A percentile compares a stretch with the other conserved stretches of the same genome.
Conservation (phyloP, 2,113 vertebrate species). For the Brachypteracias leptosomus region DNA sequence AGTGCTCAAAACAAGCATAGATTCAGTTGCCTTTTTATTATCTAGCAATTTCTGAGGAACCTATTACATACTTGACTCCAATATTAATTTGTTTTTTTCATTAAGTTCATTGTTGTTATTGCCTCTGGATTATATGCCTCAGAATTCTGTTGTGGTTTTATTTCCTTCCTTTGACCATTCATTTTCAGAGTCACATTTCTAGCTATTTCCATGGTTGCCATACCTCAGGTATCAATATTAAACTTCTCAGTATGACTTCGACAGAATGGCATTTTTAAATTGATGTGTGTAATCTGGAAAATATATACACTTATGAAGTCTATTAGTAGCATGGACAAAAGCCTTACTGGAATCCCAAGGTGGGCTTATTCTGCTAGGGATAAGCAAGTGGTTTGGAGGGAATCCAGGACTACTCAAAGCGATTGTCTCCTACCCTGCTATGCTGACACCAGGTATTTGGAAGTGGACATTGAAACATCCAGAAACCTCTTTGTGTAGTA, state of each 20-base stretch:
- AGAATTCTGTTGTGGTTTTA: not conserved
- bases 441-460: not conserved
- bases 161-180: not conserved
- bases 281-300: not conserved
- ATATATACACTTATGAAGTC: not conserved
- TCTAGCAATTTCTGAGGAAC: not conserved
- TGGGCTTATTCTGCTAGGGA: not conserved
- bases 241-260: not conserved
- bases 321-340: not conserved
- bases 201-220: not conserved
- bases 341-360: not conserved
- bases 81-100: not conserved
- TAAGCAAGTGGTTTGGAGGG: not conserved
- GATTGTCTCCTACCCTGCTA: not conserved
- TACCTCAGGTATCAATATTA: not conserved
- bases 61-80: not conserved
- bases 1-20: not conserved
- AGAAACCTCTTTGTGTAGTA: not conserved
- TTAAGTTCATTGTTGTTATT: not conserved
- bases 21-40: not conserved
- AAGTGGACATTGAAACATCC: not conserved
- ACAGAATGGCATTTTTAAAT: not conserved
- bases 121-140: not conserved
- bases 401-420: not conserved
- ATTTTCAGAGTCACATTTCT: constrained; percentile 7